Base-by-base conservation (phyloP, 2,888 invertebrate genomes). In the Xylophagus ater region DNA sequence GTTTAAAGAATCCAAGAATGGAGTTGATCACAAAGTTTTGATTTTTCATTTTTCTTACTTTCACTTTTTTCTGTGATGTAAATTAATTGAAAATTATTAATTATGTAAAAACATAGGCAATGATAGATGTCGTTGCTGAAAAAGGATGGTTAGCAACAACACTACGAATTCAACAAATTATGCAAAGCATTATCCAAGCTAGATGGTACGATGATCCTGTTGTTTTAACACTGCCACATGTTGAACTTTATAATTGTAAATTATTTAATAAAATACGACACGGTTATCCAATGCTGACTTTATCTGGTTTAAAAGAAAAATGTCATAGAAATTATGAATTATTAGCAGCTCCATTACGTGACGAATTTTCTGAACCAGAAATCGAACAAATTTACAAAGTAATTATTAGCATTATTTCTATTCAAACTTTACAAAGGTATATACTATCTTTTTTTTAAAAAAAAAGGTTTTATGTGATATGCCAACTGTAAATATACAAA, bases 121-220 rank as follows among this genome's bases (percentile, higher is more conserved):
- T 97, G 88, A 81, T 97, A 53, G 98, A 97, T 65, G 80, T 89
- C 9, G 77, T 81, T 29, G 88, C 93, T 0, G 87, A 93, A 59
- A 74, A 79, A 50, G 93, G 93, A 33, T 96, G 92, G 89, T 67
- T 97, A 6, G 71, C 78, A 4, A 81, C 84, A 2, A 78, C 88
- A 1, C 60, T 97, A 10, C 74, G 75, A 40, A 71, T 86, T 40
- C 83, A 88, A 50, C 71, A 77, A 47, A 51, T 88, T 8, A 77
- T 93, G 69, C 97, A 97, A 66, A 84, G 87, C 73, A 70, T 93
- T 10, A 73, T 94, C 4, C 96, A 96, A 69, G 94, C 85, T 0
- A 72, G 86, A 29, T 92, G 92, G 88, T 70, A 81, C n/a, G 67
- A 74, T 26, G 81, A 82, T 52, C 74, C 78, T 0, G 77, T 81